Evolutionary conservation across 1,140 invertebrate genomes (phyloP).

Genomic region (Lordiphosa mommai): DNA sequence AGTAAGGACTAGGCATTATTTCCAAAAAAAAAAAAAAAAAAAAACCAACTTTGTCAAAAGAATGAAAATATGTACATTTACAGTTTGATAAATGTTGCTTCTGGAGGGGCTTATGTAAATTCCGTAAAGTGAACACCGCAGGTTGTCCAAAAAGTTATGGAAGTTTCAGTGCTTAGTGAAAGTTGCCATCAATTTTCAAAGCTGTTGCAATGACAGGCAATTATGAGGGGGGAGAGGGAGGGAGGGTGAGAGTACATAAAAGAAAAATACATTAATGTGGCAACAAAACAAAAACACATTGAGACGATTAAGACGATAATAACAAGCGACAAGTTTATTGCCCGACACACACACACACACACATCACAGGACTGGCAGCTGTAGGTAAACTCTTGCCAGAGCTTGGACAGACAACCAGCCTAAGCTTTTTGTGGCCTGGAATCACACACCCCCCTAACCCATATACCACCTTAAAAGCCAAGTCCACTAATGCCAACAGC

Average conservation of each 20-base stretch:
- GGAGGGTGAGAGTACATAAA: conserved; percentile 35
- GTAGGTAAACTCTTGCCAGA: conserved; percentile 38
- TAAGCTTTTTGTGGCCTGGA: conserved; percentile 72
- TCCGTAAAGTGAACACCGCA: conserved; percentile 30
- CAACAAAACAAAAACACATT: conserved; percentile 48
- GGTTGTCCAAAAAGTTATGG: conserved; percentile 25
- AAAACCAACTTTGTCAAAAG: conserved; percentile 41
- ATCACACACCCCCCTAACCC: conserved; percentile 46
- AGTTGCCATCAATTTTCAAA: conserved; percentile 55
- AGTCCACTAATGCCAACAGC: conserved; percentile 75
- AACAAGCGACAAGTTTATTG: conserved; percentile 77
- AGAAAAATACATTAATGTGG: conserved; percentile 29
- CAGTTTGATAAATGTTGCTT: conserved; percentile 59
- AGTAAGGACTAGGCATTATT: not conserved
- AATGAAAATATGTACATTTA: conserved; percentile 45
- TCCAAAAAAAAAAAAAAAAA: conserved; percentile 5
- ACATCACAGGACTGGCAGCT: conserved; percentile 39
- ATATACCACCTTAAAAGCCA: conserved; percentile 67
- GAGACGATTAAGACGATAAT: conserved; percentile 76
- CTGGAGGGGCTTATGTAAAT: conserved; percentile 38
- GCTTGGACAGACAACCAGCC: conserved; percentile 27
- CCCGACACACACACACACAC: conserved; percentile 44
- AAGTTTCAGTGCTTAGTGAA: conserved; percentile 35
- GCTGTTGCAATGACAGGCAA: conserved; percentile 73
- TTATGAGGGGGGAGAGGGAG: conserved; percentile 32